phyloP scores from a whole-genome alignment of 2,113 vertebrate species.

The Sander vitreus region DNA sequence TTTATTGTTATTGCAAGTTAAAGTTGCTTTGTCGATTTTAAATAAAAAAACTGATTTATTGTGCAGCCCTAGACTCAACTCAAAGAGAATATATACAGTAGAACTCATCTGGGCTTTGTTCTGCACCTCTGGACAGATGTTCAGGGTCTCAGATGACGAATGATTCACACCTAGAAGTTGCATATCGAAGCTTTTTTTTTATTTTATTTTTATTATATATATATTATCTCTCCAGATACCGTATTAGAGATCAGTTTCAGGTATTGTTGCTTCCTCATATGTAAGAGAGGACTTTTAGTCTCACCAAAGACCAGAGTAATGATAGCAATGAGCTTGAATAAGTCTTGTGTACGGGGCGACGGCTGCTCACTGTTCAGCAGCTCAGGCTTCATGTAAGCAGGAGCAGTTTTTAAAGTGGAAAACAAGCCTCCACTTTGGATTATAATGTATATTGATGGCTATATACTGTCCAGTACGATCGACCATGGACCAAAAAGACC shows the following conservation, averaged over 20 bases:
- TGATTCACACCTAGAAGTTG: neutral
- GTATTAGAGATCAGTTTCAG: neutral
- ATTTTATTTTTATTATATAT: too few relatives aligned
- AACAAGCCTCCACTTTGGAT: neutral
- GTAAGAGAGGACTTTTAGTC: slow-evolving; percentile 15
- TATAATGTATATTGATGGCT: neutral
- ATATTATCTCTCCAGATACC: too few relatives aligned
- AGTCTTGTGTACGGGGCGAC: neutral
- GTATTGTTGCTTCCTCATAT: neutral
- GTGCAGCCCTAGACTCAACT: too few relatives aligned
- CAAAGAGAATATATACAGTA: neutral
- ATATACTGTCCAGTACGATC: neutral
- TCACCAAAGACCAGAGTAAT: slow-evolving; percentile 53
- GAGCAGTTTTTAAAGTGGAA: neutral
- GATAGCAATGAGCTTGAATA: neutral
- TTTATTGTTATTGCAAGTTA: too few relatives aligned
- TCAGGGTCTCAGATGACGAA: neutral
- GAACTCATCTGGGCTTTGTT: neutral
- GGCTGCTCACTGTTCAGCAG: slow-evolving; percentile 16
- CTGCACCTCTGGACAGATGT: neutral
- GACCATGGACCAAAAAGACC: slow-evolving; percentile 32
- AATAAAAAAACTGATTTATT: too few relatives aligned
- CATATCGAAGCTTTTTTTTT: slow-evolving; percentile 12
- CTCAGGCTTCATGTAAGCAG: slow-evolving; percentile 12
- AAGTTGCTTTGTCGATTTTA: too few relatives aligned